Base-by-base conservation (phyloP, 1,140 invertebrate genomes). In the Drosophila gunungcola region DNA sequence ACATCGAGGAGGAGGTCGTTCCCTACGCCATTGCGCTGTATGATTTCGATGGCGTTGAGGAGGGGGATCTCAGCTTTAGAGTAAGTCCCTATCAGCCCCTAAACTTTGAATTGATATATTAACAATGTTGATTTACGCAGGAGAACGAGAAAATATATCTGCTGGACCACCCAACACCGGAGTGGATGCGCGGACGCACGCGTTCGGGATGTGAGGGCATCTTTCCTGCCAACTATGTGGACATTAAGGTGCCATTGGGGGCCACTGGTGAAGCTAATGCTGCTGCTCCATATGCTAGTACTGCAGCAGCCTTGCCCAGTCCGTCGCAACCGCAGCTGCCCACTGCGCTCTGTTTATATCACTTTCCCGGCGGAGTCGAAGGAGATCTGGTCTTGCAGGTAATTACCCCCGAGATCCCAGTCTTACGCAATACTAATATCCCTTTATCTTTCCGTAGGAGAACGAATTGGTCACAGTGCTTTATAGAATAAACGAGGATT, bases 141-240 rank as follows among this genome's bases (percentile, higher is more conserved):
- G 94, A 93, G 42, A 94, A 94, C 70, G 95, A 97, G 78, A 93
- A 94, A 68, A 95, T 98, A 42, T 93, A 95, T 63, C 93, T 97
- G 62, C 82, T 95, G 51, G 93, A 94, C 70, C 93, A 94, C 72
- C 92, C 97, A 6, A 96, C 97, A 81, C 93, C 95, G n/a, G 95
- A 97, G 67, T 98, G 97, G 97, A 89, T 96, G 62, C 94, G 94
- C 63, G 97, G 97, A 3, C 94, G 93, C 76, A 93, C 94, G 80
- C 93, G 93, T 34, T 91, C 84, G 45, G 95, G 94, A 16, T 92
- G 93, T 52, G 95, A 95, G 90, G 97, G 97, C 49, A 95, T 97
- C 60, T 97, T 97, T 93, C 97, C 97, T 1, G 92, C 93, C 16
- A 96, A 95, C 89, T 97, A 96, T 93, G 94, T 97, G 45, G 94